A percentile compares a stretch with the other conserved stretches of the same genome.
Evolutionary conservation across 2,888 invertebrate species (phyloP).

Genomic region (Neoscelio sp.): DNA sequence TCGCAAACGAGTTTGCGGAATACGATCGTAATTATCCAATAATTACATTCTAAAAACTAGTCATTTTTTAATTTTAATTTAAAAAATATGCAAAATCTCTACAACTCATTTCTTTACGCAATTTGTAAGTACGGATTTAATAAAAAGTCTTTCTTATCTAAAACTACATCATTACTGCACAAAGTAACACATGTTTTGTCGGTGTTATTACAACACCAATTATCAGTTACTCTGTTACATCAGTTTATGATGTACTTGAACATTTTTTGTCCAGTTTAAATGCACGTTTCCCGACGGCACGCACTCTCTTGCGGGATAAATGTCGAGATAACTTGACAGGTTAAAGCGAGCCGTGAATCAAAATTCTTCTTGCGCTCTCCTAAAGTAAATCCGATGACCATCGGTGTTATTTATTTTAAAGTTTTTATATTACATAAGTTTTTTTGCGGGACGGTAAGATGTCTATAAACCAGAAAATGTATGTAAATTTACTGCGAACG

Average conservation of each 20-base stretch:
- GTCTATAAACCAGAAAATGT: constrained; percentile 48
- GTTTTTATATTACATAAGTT: constrained; percentile 41
- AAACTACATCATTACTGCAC: constrained; percentile 8
- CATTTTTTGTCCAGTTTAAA: constrained; percentile 34
- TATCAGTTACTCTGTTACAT: constrained; percentile 47
- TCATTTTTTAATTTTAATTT: too few species aligned
- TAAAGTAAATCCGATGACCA: constrained; percentile 22
- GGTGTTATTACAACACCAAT: constrained; percentile 22
- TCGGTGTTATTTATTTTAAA: constrained; percentile 32
- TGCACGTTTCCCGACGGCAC: constrained; percentile 30
- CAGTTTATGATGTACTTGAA: constrained; percentile 41
- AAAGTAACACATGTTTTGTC: constrained; percentile 13
- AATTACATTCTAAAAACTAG: too few species aligned
- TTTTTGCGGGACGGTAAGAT: constrained; percentile 28
- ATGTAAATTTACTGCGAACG: constrained; percentile 16
- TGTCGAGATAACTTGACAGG: constrained; percentile 40
- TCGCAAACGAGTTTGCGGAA: too few species aligned
- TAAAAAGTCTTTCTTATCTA: too few species aligned
- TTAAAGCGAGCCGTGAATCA: constrained; percentile 54
- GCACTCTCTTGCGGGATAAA: constrained; percentile 39
- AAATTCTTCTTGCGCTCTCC: constrained; percentile 24
- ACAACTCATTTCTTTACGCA: too few species aligned
- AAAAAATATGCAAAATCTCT: too few species aligned
- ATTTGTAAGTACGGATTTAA: too few species aligned
- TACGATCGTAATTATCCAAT: too few species aligned